A percentile compares a stretch with the other conserved stretches of the same genome.
phyloP scores from a whole-genome alignment of 2,888 invertebrate species.

The Pelosia muscerda region DNA sequence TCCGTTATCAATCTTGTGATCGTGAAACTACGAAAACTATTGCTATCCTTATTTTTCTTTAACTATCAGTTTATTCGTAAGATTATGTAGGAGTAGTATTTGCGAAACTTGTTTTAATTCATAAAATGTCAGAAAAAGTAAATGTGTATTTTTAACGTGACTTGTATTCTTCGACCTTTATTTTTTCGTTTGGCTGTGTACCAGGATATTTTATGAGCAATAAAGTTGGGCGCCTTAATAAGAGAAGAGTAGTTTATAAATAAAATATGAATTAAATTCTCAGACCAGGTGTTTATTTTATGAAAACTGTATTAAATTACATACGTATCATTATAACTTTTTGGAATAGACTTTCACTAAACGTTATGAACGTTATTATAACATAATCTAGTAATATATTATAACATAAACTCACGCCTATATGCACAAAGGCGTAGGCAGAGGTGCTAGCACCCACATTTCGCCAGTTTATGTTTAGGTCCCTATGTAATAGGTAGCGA shows the following conservation, averaged over 20 bases:
- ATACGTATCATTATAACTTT: slow-evolving; percentile 19
- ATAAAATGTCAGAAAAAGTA: slow-evolving; percentile 48
- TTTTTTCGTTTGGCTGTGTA: slow-evolving; percentile 42
- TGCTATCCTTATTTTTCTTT: slow-evolving; percentile 78
- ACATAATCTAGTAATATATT: too few relatives aligned
- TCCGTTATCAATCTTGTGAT: slow-evolving; percentile 73
- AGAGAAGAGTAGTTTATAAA: slow-evolving; percentile 56
- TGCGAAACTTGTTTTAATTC: slow-evolving; percentile 41
- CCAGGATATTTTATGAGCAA: slow-evolving; percentile 56
- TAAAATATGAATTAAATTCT: slow-evolving; percentile 57
- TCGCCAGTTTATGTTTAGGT: too few relatives aligned
- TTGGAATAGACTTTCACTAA: slow-evolving; percentile 24
- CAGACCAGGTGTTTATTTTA: slow-evolving; percentile 41
- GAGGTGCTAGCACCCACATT: too few relatives aligned
- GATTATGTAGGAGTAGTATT: slow-evolving; percentile 19
- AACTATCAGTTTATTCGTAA: slow-evolving; percentile 58
- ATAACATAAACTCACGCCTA: too few relatives aligned
- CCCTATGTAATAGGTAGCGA: too few relatives aligned
- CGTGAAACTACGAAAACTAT: slow-evolving; percentile 78
- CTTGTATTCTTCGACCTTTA: slow-evolving; percentile 40
- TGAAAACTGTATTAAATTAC: slow-evolving; percentile 23
- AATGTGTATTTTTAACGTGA: slow-evolving; percentile 30
- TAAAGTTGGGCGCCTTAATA: slow-evolving; percentile 57
- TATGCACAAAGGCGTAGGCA: too few relatives aligned
- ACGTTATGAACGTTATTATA: too few relatives aligned